These are phyloP conservation scores for Drosophila suzukii DNA, from an alignment of 1,140 invertebrate genomes.

Conservation along the genomic window DNA sequence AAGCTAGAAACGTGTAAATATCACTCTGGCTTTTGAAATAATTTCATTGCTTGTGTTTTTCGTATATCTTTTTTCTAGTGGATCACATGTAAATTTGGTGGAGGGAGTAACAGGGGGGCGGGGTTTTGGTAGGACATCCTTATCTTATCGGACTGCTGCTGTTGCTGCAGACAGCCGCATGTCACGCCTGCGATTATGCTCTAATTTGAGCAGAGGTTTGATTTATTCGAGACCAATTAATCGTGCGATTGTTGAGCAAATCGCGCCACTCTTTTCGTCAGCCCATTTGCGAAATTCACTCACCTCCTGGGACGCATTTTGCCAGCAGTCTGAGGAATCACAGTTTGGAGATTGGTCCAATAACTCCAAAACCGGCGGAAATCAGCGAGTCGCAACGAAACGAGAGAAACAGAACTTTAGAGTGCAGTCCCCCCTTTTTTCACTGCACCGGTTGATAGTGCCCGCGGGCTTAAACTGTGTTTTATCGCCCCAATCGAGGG, in stretches of 20 bases:
- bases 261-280: constrained; percentile 42
- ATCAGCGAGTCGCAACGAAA: constrained; percentile 27
- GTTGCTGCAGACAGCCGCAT: constrained; percentile 61
- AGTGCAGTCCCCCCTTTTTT: not conserved
- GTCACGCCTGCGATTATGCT: constrained; percentile 81
- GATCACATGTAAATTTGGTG: constrained; percentile 1
- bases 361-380: constrained; percentile 22
- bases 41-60: not conserved
- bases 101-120: not conserved
- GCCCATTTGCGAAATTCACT: constrained; percentile 35
- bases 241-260: constrained; percentile 26
- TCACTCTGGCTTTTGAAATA: no score
- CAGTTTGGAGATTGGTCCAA: constrained; percentile 1
- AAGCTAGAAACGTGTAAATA: no score
- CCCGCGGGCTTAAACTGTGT: constrained; percentile 15
- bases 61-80: not conserved
- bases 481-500: constrained; percentile 15
- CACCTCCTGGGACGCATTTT: constrained; percentile 56
- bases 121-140: constrained; percentile 8
- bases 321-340: constrained; percentile 2
- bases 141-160: constrained; percentile 60
- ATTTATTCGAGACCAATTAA: constrained; percentile 59
- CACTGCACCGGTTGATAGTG: constrained; percentile 17
- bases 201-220: constrained; percentile 70
- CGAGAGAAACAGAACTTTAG: constrained; percentile 36